These are phyloP conservation scores for Hyles lineata DNA, from an alignment of 2,888 invertebrate species.

Conservation along the genomic window DNA sequence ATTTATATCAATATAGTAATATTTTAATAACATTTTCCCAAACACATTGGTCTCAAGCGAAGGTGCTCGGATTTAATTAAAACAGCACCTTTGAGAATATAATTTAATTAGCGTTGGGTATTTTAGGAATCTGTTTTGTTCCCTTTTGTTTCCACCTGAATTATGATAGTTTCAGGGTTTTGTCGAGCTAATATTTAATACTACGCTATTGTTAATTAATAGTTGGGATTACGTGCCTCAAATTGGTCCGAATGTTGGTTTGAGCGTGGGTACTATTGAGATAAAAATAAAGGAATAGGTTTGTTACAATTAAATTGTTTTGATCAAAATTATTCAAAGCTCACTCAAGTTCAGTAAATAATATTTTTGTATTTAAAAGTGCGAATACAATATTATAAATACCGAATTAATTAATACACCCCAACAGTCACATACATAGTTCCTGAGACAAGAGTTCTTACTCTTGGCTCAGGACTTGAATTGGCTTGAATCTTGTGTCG, in stretches of 20 bases:
- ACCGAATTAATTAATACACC: no score
- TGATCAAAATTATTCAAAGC: no score
- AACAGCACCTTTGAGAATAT: constrained; percentile 55
- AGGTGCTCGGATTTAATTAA: constrained; percentile 59
- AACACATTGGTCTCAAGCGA: constrained; percentile 42
- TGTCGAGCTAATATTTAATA: background rate
- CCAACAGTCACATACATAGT: no score
- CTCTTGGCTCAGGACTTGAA: no score
- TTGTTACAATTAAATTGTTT: no score
- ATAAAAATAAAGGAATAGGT: no score
- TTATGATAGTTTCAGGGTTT: constrained; percentile 22
- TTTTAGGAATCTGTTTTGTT: constrained; percentile 42
- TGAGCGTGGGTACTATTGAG: no score
- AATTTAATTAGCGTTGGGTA: constrained; percentile 57
- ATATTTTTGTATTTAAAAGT: no score
- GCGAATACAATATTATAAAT: no score
- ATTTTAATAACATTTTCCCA: background rate
- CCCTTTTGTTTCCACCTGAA: constrained; percentile 36
- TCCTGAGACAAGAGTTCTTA: no score
- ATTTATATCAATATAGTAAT: background rate
- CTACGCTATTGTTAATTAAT: background rate
- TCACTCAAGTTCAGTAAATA: no score
- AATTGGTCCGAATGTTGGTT: background rate
- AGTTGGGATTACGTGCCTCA: background rate
- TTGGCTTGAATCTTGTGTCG: no score